Conservation (phyloP, 2,797 vertebrate genomes). For the Antennarius maculatus region DNA sequence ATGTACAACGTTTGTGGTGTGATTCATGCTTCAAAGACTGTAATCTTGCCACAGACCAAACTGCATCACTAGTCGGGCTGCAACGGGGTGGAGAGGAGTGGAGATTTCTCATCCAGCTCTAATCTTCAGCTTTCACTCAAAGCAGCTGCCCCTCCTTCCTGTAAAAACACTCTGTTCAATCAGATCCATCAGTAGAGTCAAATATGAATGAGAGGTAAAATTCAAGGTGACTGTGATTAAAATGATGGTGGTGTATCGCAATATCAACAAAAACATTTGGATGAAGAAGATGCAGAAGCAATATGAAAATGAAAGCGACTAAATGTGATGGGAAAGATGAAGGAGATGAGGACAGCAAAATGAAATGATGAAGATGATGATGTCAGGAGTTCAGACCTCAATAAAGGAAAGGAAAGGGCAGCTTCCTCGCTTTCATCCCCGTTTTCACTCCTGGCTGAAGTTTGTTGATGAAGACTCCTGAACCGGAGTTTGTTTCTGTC, state of each 20-base stretch:
- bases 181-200: slow-evolving; percentile 50
- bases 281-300: not conserved
- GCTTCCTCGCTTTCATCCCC: no score
- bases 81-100: slow-evolving; percentile 5
- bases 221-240: slow-evolving; percentile 40
- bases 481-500: no score
- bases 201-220: slow-evolving; percentile 52
- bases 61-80: slow-evolving; percentile 32
- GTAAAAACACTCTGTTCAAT: slow-evolving; percentile 54
- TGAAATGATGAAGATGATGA: slow-evolving; percentile 7
- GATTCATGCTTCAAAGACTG: slow-evolving; percentile 8
- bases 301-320: not conserved
- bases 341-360: not conserved
- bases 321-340: not conserved
- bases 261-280: slow-evolving; percentile 8
- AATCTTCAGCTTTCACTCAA: slow-evolving; percentile 31
- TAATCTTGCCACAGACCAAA: slow-evolving; percentile 40
- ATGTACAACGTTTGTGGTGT: not conserved
- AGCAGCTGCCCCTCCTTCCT: slow-evolving; percentile 37
- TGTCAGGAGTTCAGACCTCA: no score
- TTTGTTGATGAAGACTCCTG: no score
- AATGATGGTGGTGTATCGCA: slow-evolving; percentile 4
- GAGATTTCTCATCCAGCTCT: slow-evolving; percentile 57
- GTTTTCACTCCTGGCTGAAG: not conserved
- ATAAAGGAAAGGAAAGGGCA: not conserved